phyloP scores from a whole-genome alignment of 2,113 vertebrate species.

The Ia io region DNA sequence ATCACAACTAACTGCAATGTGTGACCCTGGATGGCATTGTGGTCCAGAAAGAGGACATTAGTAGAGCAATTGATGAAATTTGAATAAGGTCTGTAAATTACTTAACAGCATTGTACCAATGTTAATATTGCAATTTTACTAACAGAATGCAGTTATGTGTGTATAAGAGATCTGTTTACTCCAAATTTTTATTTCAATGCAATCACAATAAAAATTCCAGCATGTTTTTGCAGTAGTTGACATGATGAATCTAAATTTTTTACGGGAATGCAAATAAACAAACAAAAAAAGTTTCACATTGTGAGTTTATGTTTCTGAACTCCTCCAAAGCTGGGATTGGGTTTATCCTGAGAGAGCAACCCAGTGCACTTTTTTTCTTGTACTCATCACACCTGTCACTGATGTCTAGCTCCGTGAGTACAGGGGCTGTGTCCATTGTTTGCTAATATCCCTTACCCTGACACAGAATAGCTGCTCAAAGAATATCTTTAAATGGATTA shows the following conservation, averaged over 20 bases:
- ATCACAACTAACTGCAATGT: not conserved
- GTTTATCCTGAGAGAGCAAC: not conserved
- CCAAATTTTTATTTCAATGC: not conserved
- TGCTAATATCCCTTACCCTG: not conserved
- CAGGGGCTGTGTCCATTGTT: not conserved
- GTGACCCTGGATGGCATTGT: not conserved
- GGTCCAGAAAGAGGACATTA: not conserved
- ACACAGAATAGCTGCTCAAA: not conserved
- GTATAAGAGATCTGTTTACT: conserved; percentile 20
- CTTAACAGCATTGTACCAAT: not conserved
- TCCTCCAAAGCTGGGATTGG: not conserved
- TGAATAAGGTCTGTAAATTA: not conserved
- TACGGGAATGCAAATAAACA: not conserved
- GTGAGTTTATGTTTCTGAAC: not conserved
- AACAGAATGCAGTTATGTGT: not conserved
- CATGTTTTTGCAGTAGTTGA: not conserved
- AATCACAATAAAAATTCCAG: not conserved
- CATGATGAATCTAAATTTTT: not conserved
- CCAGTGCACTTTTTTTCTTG: not conserved
- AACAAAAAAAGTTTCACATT: not conserved
- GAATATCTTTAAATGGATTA: conserved; percentile 17
- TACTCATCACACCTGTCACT: not conserved
- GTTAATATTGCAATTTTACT: not conserved
- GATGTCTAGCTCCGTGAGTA: not conserved
- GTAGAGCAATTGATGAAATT: not conserved